Base-by-base conservation (phyloP, 2,888 invertebrate species). In the Pegoplata infirma region DNA sequence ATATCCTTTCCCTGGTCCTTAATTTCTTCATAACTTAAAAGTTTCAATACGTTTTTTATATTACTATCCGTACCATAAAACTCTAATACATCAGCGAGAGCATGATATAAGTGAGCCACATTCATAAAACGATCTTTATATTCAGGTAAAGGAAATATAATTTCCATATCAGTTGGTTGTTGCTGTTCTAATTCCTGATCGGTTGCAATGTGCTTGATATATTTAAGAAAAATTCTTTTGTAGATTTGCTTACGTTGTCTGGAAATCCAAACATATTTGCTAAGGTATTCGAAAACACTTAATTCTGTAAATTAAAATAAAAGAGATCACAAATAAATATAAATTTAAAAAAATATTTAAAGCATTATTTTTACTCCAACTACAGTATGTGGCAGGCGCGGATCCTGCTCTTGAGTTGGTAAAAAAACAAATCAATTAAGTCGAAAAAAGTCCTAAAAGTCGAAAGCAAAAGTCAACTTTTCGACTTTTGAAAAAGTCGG, bases 231-330 rank as follows among this genome's bases (percentile, higher is more conserved):
- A n/a, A 92, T 90, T 47, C 90, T 90, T 81, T 92, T 92, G 82
- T 92, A 92, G 0, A 93, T 86, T 56, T 91, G 89, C 81, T 91
- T 91, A 32, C 91, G 89, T 56, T 90, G 88, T 5, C 86, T 92
- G 56, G 93, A 92, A 12, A 94, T 88, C 71, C 90, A 91, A 0
- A 95, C 93, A 84, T 93, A 92, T 46, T 93, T 91, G 61, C 92
- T 91, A 0, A 94, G 91, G 84, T 96, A 96, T 72, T 93, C 91
- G 88, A 95, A 91, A 0, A 95, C 93, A 0, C 92, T 92, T 86
- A 95, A 90, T 25, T 86, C 95, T 95, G 87, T 0, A 46, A 8
- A 5, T 17, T 12, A 66, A 55, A 58, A 2, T 10, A 12, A 23
- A 25, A 19, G n/a, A n/a, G n/a, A n/a, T n/a, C n/a, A n/a, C n/a